Evolutionary conservation across 35 echinoderm and acorn worm species (phyloP), one percentile per base, ranked within the genome.

Genomic region (Acanthaster planci): DNA sequence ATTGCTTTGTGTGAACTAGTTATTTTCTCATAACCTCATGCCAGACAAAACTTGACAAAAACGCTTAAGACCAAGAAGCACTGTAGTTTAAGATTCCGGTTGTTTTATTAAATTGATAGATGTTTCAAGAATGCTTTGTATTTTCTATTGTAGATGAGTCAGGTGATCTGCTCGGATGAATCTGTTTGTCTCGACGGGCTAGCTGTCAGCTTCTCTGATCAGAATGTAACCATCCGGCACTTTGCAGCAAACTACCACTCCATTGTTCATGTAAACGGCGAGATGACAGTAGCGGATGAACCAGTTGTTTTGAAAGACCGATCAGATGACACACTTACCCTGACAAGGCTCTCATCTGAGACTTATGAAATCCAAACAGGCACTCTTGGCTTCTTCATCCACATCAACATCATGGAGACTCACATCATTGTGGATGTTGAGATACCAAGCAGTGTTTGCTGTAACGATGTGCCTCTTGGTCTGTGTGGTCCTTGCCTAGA

Each of bases 401-500:
- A 81, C 10, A 27, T 82, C 30, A 34, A 40, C 56, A 37, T 32
- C 81, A 83, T 83, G 81, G 56, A 40, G 34, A 83, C 1, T 26
- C 35, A 83, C 21, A 40, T 91, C 1, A 91, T 91, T 15, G 77
- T 78, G 8, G 89, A 91, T 56, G 42, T 86, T n/a, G 78, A 58
- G 52, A 67, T 91, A 34, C 30, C 77, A 77, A 47, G n/a, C 51
- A 0, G 7, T 0, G 78, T 59, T 6, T 91, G 89, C 52, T 78
- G 82, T 80, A 22, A 19, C 4, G 22, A 51, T 38, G 37, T 51
- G 4, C 17, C 22, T 38, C 77, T 60, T 9, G 89, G 89, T 8
- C 38, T 91, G 18, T 91, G 89, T 76, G 89, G 89, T 15, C 84
- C 84, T 12, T 91, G 89, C 55, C 78, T 60, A 19, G 32, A 17